These are phyloP conservation scores for Drosophila borealis DNA, from an alignment of 2,888 invertebrate genomes.

Conservation along the genomic window DNA sequence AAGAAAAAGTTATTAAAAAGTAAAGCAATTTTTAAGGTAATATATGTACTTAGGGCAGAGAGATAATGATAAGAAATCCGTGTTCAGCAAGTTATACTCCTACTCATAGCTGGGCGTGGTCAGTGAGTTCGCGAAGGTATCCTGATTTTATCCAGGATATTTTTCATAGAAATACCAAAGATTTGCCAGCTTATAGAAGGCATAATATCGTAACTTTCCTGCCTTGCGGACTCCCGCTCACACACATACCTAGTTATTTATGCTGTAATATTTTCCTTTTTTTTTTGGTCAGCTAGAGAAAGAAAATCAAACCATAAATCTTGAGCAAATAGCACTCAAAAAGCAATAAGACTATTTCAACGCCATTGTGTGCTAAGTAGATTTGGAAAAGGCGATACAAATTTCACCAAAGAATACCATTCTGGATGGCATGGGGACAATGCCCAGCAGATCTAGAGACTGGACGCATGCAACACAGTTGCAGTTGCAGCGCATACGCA, in stretches of 20 bases:
- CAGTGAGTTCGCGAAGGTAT: no score
- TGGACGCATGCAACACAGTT: slow-evolving; percentile 38
- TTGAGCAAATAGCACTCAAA: slow-evolving; percentile 81
- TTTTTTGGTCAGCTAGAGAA: slow-evolving; percentile 10
- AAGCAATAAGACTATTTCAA: slow-evolving; percentile 82
- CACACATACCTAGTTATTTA: slow-evolving; percentile 11
- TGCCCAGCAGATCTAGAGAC: slow-evolving; percentile 36
- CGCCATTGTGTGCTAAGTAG: slow-evolving; percentile 84
- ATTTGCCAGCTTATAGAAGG: background rate
- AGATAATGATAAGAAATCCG: no score
- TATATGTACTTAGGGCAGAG: no score
- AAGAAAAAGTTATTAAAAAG: no score
- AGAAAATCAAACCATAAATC: slow-evolving; percentile 77
- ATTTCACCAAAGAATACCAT: slow-evolving; percentile 75
- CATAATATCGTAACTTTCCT: background rate
- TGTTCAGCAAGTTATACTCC: no score
- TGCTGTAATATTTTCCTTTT: slow-evolving; percentile 19
- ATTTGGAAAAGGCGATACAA: slow-evolving; percentile 84
- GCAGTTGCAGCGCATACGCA: slow-evolving; percentile 51
- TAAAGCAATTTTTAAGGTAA: no score
- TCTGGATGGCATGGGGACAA: slow-evolving; percentile 57
- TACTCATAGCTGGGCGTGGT: no score
- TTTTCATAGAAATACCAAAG: background rate
- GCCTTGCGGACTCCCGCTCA: background rate
- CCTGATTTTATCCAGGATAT: background rate